Evolutionary conservation across 2,113 vertebrate species (phyloP), one percentile per base, ranked within the genome.

Genomic region (Saccopteryx bilineata): DNA sequence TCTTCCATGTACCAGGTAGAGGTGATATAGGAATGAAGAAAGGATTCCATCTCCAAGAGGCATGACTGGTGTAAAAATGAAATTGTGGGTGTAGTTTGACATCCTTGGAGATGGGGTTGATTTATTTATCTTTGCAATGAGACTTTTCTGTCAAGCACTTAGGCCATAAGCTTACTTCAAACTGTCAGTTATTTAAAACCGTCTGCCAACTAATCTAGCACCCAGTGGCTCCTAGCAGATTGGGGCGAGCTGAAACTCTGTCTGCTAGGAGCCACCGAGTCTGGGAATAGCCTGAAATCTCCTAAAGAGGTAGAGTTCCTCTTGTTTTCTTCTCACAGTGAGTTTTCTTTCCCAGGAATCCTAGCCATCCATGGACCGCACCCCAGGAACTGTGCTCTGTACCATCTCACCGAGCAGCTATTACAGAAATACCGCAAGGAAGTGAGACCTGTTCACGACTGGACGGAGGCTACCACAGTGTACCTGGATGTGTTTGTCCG

Each of bases 361-460:
- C 96, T 98, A 84, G 96, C 98, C 74, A 78, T 94, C 5, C 98
- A 95, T 2, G 96, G 96, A 26, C 98, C 98, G 78, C 87, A 60
- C 23, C 98, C 98, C 6, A 98, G 98, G 96, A 98, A 98, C 28
- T 99, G 99, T 0, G 92, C 98, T 52, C 90, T 99, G 39, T 98
- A 98, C 95, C 98, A 98, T 85, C 98, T 99, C 96, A 99, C 98
- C 81, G 95, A 98, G 75, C 98, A 98, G 7, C 98, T 99, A 11
- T 96, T 99, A 65, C 98, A 97, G 93, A 98, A 98, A 26, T 99
- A 99, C 24, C 97, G 98, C 96, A 98, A 98, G 66, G 99, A 98
- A 12, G 98, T 99, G 39, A 98, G 99, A 54, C 99, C 99, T 0
- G 99, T 99, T 65, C 97, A 97, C 76, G 98, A 99, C 96, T 99